A percentile compares a stretch with the other conserved stretches of the same genome.
These are phyloP conservation scores for Drosophila bipectinata DNA, from an alignment of 1,140 invertebrate species.

Conservation along the genomic window DNA sequence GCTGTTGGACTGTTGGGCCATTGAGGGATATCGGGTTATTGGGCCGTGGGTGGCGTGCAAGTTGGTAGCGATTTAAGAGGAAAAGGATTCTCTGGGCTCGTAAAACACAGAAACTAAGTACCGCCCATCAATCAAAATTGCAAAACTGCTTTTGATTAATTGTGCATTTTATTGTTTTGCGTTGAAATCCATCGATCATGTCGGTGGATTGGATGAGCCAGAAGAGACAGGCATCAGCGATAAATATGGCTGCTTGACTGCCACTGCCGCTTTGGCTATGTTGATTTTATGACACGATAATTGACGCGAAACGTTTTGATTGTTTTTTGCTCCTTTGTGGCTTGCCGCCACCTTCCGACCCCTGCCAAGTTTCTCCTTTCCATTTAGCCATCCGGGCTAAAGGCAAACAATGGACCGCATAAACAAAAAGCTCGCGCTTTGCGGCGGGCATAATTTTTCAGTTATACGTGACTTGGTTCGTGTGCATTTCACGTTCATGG, in stretches of 20 bases:
- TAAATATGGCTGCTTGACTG: conserved; percentile 41
- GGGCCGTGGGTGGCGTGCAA: conserved; percentile 7
- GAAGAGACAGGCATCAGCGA: conserved; percentile 28
- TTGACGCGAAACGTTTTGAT: conserved; percentile 78
- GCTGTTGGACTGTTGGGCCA: background rate
- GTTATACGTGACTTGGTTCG: conserved; percentile 48
- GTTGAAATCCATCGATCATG: conserved; percentile 72
- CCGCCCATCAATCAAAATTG: conserved; percentile 71
- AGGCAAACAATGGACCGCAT: conserved; percentile 59
- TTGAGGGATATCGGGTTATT: background rate
- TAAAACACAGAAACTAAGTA: conserved; percentile 58
- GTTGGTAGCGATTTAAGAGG: conserved; percentile 16
- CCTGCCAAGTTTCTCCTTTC: background rate
- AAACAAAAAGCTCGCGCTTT: conserved; percentile 61
- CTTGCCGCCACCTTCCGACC: background rate
- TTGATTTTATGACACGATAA: conserved; percentile 81
- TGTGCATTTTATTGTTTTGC: conserved; percentile 80
- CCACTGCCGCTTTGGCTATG: conserved; percentile 34
- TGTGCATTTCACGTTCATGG: conserved; percentile 35
- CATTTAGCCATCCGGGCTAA: conserved; percentile 24
- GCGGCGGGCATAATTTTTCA: conserved; percentile 56
- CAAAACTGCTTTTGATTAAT: conserved; percentile 75
- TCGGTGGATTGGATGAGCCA: conserved; percentile 12
- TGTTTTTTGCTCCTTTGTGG: conserved; percentile 58
- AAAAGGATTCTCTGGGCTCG: conserved; percentile 43